These are phyloP conservation scores for Zosterops pallidus DNA, from an alignment of 2,113 vertebrate species.

Conservation along the genomic window DNA sequence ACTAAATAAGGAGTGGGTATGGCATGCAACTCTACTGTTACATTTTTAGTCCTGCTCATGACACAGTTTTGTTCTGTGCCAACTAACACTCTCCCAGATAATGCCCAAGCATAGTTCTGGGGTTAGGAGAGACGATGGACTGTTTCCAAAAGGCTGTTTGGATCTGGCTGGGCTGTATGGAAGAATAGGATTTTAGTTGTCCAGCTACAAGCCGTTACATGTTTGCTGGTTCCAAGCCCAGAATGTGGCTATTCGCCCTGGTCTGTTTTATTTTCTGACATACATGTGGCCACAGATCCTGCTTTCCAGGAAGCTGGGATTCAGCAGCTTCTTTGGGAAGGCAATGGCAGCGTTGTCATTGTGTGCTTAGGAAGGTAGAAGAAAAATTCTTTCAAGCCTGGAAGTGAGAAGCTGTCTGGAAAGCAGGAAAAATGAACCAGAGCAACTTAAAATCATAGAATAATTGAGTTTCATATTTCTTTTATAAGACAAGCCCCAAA, in stretches of 20 bases:
- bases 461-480: not conserved
- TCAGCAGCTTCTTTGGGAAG: not conserved
- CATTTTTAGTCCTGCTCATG: constrained; percentile 35
- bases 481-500: not conserved
- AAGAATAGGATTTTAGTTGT: constrained; percentile 6
- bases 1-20: constrained; percentile 17
- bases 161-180: not conserved
- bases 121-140: not conserved
- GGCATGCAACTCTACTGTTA: not conserved
- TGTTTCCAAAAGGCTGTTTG: not conserved
- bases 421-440: not conserved
- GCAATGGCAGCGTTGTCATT: not conserved
- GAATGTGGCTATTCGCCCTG: not conserved
- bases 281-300: not conserved
- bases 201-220: not conserved
- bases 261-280: constrained; percentile 15
- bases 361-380: not conserved
- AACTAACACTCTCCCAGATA: constrained; percentile 14
- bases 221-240: not conserved
- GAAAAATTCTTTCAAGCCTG: not conserved
- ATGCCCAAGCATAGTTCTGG: constrained; percentile 27
- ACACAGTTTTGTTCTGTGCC: constrained; percentile 39
- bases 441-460: not conserved
- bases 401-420: not conserved
- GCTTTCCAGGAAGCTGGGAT: constrained; percentile 20